Evolutionary conservation across 2,113 vertebrate genomes (phyloP).

Genomic region (Terrapene triunguis): DNA sequence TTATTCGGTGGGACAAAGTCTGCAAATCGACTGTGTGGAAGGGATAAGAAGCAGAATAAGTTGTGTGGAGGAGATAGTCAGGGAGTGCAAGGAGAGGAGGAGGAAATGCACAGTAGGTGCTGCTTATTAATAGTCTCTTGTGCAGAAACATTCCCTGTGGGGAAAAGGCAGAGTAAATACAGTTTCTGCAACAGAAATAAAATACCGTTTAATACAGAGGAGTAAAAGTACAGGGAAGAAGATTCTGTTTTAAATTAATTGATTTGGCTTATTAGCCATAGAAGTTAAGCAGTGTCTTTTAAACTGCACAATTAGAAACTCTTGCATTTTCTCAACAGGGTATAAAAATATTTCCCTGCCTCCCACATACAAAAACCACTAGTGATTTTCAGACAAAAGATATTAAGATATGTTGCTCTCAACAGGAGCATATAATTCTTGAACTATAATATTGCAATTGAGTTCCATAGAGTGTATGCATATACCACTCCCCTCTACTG

Average conservation of each 20-base stretch:
- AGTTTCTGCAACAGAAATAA: background rate
- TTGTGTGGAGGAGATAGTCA: background rate
- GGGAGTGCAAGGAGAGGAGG: background rate
- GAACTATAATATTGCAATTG: background rate
- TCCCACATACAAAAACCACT: background rate
- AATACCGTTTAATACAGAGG: background rate
- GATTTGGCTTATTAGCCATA: background rate
- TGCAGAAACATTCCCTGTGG: background rate
- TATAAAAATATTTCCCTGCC: background rate
- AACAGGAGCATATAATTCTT: accelerated
- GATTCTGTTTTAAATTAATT: background rate
- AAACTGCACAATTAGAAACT: background rate
- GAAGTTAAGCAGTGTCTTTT: background rate
- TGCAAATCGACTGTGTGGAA: background rate
- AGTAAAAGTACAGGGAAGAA: background rate
- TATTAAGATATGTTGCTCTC: background rate
- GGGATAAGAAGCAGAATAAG: background rate
- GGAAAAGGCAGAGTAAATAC: background rate
- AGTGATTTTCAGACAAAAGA: background rate
- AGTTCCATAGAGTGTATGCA: background rate
- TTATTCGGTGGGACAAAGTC: background rate
- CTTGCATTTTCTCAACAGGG: background rate
- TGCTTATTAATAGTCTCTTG: background rate
- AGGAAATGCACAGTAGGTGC: accelerated
- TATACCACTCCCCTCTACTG: background rate